Evolutionary conservation across 2,888 invertebrate species (phyloP).

Genomic region (Meteorus colon): DNA sequence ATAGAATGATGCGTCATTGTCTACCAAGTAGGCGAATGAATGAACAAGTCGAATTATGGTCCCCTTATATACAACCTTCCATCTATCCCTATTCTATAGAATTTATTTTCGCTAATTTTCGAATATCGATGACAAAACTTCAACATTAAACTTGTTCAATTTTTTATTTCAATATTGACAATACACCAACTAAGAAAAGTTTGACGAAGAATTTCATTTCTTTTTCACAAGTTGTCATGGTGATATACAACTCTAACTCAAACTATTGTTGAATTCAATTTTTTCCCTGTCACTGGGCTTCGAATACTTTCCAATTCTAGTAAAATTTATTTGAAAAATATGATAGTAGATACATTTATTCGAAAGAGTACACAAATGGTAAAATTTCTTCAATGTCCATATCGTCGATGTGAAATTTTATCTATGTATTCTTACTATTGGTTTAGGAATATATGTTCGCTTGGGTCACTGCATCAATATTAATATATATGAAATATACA

Average conservation of each 20-base stretch:
- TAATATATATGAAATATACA: constrained; percentile 58
- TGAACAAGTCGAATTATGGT: constrained; percentile 7
- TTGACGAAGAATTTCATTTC: neutral
- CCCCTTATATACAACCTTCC: neutral
- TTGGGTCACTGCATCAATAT: constrained; percentile 56
- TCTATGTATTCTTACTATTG: constrained; percentile 42
- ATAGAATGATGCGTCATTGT: constrained; percentile 68
- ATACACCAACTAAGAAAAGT: constrained; percentile 24
- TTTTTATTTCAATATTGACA: constrained; percentile 35
- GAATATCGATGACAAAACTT: constrained; percentile 22
- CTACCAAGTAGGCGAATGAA: constrained; percentile 30
- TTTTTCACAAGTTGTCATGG: constrained; percentile 1
- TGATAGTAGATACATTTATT: neutral
- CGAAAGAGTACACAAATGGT: neutral
- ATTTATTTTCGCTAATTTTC: constrained; percentile 9
- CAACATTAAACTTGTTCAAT: constrained; percentile 10
- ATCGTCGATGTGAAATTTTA: neutral
- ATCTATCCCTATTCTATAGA: neutral
- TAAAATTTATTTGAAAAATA: neutral
- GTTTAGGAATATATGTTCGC: constrained; percentile 43
- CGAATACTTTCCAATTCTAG: neutral
- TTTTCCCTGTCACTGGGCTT: neutral
- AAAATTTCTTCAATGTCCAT: neutral
- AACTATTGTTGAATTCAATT: neutral
- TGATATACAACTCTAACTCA: neutral